Percentiles rank a stretch among this genome's conserved stretches.
Evolutionary conservation across 2,113 vertebrate genomes (phyloP).

Genomic region (Ptilorrhoa leucosticta): DNA sequence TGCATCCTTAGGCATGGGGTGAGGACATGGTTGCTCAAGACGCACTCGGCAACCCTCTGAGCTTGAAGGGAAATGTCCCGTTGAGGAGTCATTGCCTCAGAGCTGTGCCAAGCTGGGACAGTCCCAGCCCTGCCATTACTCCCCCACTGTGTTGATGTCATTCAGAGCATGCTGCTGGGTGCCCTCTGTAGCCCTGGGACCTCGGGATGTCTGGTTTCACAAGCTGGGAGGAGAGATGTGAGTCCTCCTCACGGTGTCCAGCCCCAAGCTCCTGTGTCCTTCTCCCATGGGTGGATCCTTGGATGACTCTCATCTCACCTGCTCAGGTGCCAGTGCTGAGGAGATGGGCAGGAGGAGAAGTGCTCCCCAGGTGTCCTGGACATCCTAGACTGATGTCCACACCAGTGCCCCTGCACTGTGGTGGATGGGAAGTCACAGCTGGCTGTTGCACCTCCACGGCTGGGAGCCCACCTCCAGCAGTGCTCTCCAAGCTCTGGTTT

Average conservation of each 20-base stretch:
- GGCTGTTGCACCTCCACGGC: not conserved
- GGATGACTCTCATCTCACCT: not conserved
- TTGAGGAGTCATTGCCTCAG: not conserved
- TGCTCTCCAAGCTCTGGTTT: not conserved
- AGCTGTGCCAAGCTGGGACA: not conserved
- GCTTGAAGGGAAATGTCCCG: not conserved
- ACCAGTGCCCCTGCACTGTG: accelerated
- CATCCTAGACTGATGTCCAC: not conserved
- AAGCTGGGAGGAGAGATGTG: not conserved
- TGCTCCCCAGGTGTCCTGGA: not conserved
- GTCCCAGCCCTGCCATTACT: not conserved
- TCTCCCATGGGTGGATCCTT: accelerated
- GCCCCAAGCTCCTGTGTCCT: not conserved
- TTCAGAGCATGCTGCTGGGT: not conserved
- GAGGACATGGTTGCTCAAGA: not conserved
- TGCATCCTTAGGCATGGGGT: not conserved
- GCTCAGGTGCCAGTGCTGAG: not conserved
- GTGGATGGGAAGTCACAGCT: not conserved
- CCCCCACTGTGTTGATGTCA: not conserved
- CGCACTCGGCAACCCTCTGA: accelerated
- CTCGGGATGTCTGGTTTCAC: accelerated
- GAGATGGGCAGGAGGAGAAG: not conserved
- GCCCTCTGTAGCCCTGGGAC: not conserved
- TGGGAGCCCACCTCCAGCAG: not conserved
- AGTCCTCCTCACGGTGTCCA: accelerated